phyloP scores from a whole-genome alignment of 2,113 vertebrate species.

The Ictalurus punctatus region DNA sequence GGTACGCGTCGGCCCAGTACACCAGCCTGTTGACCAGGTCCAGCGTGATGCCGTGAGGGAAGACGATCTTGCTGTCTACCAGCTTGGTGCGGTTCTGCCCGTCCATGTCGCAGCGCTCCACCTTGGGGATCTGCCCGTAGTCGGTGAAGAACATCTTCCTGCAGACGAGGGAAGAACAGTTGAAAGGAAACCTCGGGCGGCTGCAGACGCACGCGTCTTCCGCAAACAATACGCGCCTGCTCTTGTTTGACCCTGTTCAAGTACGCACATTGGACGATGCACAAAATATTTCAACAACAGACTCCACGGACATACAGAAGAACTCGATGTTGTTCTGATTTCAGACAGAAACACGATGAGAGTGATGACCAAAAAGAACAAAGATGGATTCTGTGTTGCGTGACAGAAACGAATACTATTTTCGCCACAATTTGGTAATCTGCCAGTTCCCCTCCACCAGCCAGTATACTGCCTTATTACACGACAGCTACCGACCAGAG shows the following conservation, averaged over 20 bases:
- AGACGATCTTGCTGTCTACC: constrained; percentile 95
- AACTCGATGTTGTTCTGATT: background rate
- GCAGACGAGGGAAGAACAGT: constrained; percentile 4
- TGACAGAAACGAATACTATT: background rate
- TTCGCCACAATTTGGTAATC: background rate
- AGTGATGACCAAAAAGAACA: background rate
- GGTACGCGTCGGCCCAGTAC: constrained; percentile 96
- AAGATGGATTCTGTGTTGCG: background rate
- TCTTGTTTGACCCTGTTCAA: background rate
- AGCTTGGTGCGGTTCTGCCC: constrained; percentile 97
- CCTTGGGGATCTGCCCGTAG: constrained; percentile 94
- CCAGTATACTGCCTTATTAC: background rate
- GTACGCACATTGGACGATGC: background rate
- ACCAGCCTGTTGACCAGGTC: constrained; percentile 94
- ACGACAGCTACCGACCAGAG: background rate
- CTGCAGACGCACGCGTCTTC: background rate
- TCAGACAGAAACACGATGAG: background rate
- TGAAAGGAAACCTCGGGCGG: background rate
- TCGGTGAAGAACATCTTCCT: constrained; percentile 98
- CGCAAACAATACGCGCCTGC: background rate
- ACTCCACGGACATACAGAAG: background rate
- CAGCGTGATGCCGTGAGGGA: constrained; percentile 92
- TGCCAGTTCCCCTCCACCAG: background rate
- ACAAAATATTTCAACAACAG: background rate
- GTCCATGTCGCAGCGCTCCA: constrained; percentile 96